Base-by-base conservation (phyloP, 30 jellyfish, hydroid and myxozoan genomes). In the Haliclystus octoradiatus region DNA sequence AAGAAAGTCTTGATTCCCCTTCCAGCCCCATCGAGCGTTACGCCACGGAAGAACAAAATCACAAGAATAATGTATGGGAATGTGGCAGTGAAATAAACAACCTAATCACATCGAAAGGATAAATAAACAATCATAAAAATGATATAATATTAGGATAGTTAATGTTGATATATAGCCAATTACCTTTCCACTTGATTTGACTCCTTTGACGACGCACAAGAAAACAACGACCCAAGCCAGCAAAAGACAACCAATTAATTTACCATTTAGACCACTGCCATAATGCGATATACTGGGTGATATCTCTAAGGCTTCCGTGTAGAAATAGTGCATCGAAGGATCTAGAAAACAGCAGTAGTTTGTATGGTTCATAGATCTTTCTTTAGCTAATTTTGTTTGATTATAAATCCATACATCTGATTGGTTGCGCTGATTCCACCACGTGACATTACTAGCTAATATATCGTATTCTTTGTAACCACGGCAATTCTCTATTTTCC, bases 141-240 rank as follows among this genome's bases (percentile, higher is more conserved):
- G 9, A 28, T 66, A 22, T 7, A 9, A 9, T 57, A 7, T 9
- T 12, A 12, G 26, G 29, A 0, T 19, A n/a, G 12, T 60, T n/a
- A n/a, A 14, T 15, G 15, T 31, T 13, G 26, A 60, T 12, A 9
- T 12, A 9, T 9, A 9, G n/a, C 60, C n/a, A 33, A 63, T 1
- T 34, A 86, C 96, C 94, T 86, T 86, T 23, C 96, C 96, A 68
- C 96, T 86, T 14, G 96, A 86, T 28, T 74, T 78, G 67, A 86
- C 94, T 12, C 96, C 96, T 30, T 86, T 86, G 0, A 86, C 86
- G 53, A 86, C 73, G 74, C 96, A 78, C 12, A 68, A 63, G 71
- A 72, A 86, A 4, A 85, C 93, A 33, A 86, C 74, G 49, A 78
- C 92, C 96, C 96, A 86, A 1, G 94, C 84, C 57, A 79, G 72